Evolutionary conservation across 2,888 invertebrate genomes (phyloP).

Genomic region (Zaprionus bogoriensis): DNA sequence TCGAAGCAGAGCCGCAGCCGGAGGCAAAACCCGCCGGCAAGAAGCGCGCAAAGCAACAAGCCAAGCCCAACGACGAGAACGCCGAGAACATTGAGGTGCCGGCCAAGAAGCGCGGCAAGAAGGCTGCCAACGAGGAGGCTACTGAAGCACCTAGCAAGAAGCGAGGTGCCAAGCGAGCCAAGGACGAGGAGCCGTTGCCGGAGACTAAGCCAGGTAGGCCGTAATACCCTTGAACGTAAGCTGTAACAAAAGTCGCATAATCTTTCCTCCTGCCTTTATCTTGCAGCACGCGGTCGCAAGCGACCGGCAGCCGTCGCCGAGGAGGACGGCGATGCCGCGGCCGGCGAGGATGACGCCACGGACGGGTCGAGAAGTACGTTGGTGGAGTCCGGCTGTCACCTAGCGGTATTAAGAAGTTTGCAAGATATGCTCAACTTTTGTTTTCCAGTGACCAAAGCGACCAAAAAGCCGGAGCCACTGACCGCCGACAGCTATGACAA

Average conservation of each 20-base stretch:
- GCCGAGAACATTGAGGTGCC: constrained; percentile 24
- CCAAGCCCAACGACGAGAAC: constrained; percentile 23
- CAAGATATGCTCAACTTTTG: constrained; percentile 74
- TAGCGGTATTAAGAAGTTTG: constrained; percentile 65
- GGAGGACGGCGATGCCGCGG: constrained; percentile 16
- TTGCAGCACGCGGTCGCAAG: constrained; percentile 69
- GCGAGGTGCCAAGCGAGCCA: constrained; percentile 25
- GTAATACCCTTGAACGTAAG: too few species aligned
- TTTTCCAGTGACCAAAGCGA: constrained; percentile 75
- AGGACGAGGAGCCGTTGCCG: constrained; percentile 17
- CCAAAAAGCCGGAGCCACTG: constrained; percentile 61
- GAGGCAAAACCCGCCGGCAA: constrained; percentile 1
- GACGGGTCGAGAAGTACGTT: constrained; percentile 79
- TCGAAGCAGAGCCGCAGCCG: neutral
- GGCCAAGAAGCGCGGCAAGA: constrained; percentile 43
- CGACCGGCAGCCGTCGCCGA: constrained; percentile 51
- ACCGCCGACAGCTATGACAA: constrained; percentile 86
- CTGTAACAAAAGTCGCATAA: too few species aligned
- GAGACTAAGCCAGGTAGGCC: constrained; percentile 44
- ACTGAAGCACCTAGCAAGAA: constrained; percentile 31
- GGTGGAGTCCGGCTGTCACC: constrained; percentile 60
- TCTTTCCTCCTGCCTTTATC: neutral
- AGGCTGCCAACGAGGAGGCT: constrained; percentile 23
- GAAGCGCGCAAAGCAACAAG: constrained; percentile 37
- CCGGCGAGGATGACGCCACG: constrained; percentile 34